phyloP scores from a whole-genome alignment of 2,888 invertebrate genomes.

The Drosophila fulvimacula region DNA sequence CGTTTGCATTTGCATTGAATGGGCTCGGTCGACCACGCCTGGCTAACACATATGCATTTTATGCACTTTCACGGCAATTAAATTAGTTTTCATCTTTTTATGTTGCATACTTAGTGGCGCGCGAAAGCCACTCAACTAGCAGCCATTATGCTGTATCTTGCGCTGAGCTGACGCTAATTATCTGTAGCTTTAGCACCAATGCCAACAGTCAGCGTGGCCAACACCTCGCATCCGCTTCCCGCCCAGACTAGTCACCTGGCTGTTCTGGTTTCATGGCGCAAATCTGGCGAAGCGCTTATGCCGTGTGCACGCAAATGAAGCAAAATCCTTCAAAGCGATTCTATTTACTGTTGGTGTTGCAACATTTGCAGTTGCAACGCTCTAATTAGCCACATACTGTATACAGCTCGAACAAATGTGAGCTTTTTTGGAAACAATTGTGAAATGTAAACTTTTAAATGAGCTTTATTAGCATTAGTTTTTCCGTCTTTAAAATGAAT shows the following conservation, averaged over 20 bases:
- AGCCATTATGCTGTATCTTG: conserved; percentile 53
- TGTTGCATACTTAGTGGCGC: conserved; percentile 25
- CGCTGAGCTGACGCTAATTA: conserved; percentile 63
- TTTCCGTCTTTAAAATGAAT: too few species aligned
- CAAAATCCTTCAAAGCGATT: conserved; percentile 59
- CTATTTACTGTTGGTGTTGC: conserved; percentile 9
- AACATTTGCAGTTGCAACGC: conserved; percentile 32
- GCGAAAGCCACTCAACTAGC: conserved; percentile 32
- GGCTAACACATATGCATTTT: conserved; percentile 9
- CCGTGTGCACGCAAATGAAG: conserved; percentile 49
- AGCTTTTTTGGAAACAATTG: not conserved
- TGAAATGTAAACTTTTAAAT: not conserved
- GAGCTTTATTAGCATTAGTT: too few species aligned
- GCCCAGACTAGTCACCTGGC: not conserved
- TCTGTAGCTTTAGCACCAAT: conserved; percentile 54
- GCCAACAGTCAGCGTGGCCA: not conserved
- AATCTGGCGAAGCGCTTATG: conserved; percentile 33
- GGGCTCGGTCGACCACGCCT: not conserved
- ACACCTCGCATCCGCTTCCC: too few species aligned
- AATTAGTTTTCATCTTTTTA: conserved; percentile 27
- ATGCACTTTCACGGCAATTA: conserved; percentile 22
- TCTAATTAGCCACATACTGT: conserved; percentile 49
- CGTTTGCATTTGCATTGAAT: not conserved
- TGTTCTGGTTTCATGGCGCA: conserved; percentile 35
- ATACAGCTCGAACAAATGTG: conserved; percentile 13